These are phyloP conservation scores for Aegithalos caudatus DNA, from an alignment of 2,113 vertebrate species.

Conservation along the genomic window DNA sequence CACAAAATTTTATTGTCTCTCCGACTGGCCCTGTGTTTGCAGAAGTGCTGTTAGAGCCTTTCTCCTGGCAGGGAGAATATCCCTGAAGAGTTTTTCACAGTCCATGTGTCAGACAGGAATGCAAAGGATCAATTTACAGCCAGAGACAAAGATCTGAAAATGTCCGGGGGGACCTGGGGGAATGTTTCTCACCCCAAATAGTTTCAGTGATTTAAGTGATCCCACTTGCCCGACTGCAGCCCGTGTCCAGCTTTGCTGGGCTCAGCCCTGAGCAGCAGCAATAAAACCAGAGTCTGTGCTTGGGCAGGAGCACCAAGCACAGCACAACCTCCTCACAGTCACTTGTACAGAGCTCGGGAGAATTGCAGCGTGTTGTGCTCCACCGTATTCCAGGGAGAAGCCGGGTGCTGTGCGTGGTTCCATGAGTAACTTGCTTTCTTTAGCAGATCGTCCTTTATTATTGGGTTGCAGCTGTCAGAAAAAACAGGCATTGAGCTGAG, in stretches of 20 bases:
- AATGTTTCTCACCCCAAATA: conserved; percentile 20
- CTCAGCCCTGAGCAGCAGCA: neutral
- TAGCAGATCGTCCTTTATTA: neutral
- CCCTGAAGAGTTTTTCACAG: conserved; percentile 51
- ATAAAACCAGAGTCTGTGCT: neutral
- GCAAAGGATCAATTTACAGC: conserved; percentile 65
- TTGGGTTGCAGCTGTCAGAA: neutral
- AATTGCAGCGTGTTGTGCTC: neutral
- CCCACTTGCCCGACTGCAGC: neutral
- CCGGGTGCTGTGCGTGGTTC: neutral
- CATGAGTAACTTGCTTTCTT: neutral
- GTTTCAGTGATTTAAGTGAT: neutral
- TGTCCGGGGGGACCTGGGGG: conserved; percentile 7
- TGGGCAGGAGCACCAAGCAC: neutral
- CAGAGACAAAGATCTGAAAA: conserved; percentile 48
- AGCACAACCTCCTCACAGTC: neutral
- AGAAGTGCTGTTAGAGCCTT: neutral
- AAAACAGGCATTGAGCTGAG: neutral
- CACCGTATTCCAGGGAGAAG: neutral
- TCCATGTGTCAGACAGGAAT: conserved; percentile 63
- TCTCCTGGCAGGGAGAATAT: conserved; percentile 5
- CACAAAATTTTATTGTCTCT: neutral
- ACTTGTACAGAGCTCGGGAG: neutral
- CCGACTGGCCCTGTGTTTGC: neutral
- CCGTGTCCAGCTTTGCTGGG: neutral